These are phyloP conservation scores for Siderastrea radians DNA, from an alignment of 92 coral and sea anemone species.

Conservation along the genomic window DNA sequence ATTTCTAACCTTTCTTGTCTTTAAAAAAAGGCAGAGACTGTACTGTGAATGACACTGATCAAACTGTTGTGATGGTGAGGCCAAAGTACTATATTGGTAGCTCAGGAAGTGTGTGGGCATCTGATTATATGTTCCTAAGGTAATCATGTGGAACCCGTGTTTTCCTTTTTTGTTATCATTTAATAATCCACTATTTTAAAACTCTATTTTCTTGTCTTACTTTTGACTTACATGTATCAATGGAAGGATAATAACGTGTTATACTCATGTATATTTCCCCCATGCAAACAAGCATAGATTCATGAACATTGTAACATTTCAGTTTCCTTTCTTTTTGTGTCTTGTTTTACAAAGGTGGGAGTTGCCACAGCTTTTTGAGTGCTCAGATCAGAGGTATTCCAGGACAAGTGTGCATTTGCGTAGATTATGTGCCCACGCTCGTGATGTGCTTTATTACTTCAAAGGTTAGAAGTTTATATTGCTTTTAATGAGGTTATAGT, in stretches of 20 bases:
- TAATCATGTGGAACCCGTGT: slow-evolving; percentile 15
- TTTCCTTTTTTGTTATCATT: slow-evolving; percentile 31
- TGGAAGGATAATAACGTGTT: not conserved
- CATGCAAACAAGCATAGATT: too few relatives aligned
- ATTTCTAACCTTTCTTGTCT: not conserved
- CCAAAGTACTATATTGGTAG: slow-evolving; percentile 54
- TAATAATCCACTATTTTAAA: not conserved
- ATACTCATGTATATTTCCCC: too few relatives aligned
- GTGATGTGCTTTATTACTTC: not conserved
- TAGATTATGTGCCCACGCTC: not conserved
- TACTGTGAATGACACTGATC: slow-evolving; percentile 22
- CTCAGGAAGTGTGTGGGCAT: slow-evolving; percentile 65
- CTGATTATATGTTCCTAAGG: slow-evolving; percentile 26
- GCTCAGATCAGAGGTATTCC: not conserved
- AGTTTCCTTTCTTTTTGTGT: not conserved
- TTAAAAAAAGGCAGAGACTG: not conserved
- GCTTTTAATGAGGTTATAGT: not conserved
- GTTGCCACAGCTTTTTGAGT: not conserved
- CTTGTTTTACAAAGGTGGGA: not conserved
- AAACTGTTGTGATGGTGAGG: slow-evolving; percentile 20
- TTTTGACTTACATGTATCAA: not conserved
- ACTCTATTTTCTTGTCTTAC: not conserved
- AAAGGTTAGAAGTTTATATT: not conserved
- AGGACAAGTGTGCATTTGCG: not conserved
- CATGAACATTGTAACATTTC: not conserved